Conservation (phyloP, 2,888 invertebrate genomes). For the Drosophila borborema region DNA sequence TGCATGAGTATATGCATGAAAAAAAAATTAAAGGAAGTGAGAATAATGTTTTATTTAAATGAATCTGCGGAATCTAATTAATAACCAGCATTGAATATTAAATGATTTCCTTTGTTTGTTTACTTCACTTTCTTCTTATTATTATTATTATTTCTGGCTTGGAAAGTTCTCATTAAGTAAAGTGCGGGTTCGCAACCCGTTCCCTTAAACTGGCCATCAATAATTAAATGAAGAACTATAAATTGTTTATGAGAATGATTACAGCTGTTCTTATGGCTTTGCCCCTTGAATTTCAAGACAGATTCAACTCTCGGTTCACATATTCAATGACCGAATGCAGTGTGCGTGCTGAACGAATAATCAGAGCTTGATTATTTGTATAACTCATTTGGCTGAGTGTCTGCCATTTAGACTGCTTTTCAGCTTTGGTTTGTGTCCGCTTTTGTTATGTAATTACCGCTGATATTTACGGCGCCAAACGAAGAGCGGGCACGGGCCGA, state of each 20-base stretch:
- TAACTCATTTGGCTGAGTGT: slow-evolving; percentile 53
- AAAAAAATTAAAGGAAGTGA: too few species aligned
- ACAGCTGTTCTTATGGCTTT: too few species aligned
- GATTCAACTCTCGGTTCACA: background rate
- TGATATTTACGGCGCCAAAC: slow-evolving; percentile 19
- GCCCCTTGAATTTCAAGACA: background rate
- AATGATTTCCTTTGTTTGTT: too few species aligned
- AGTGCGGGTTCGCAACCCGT: background rate
- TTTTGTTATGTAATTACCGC: slow-evolving; percentile 73
- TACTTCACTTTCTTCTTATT: too few species aligned
- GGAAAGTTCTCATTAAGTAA: background rate
- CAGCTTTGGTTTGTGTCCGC: slow-evolving; percentile 51
- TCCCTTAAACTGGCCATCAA: background rate
- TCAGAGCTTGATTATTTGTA: slow-evolving; percentile 64
- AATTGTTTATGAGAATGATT: background rate
- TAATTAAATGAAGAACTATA: slow-evolving; percentile 1
- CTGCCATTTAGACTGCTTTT: slow-evolving; percentile 16
- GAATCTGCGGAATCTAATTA: background rate
- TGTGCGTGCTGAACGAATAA: slow-evolving; percentile 33
- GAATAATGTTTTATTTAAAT: background rate
- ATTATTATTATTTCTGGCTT: background rate
- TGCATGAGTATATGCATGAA: too few species aligned
- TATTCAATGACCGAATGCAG: slow-evolving; percentile 1
- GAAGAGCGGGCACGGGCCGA: background rate
- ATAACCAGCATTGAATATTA: background rate